These are phyloP conservation scores for Calycopis cecrops DNA, from an alignment of 1,140 invertebrate species.

Conservation along the genomic window DNA sequence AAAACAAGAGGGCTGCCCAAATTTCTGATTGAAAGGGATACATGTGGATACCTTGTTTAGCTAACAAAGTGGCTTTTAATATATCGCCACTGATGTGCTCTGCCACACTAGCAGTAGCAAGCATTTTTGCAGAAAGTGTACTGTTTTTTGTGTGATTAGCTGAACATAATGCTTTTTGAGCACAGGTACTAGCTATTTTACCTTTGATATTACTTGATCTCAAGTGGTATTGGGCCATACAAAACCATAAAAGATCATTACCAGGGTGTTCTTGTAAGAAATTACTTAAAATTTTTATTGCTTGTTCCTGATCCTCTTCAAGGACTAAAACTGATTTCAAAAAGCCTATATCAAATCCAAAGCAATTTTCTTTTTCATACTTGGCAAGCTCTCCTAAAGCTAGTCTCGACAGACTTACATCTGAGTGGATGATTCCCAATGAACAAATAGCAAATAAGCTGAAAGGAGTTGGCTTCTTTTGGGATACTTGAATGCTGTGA, in stretches of 20 bases:
- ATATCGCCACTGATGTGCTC: constrained; percentile 54
- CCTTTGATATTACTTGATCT: constrained; percentile 38
- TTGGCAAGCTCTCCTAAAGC: constrained; percentile 56
- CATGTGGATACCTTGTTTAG: constrained; percentile 55
- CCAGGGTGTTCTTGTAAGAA: constrained; percentile 53
- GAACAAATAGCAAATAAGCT: constrained; percentile 65
- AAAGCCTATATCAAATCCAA: constrained; percentile 61
- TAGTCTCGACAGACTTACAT: constrained; percentile 59
- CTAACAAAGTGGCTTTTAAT: constrained; percentile 40
- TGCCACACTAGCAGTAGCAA: constrained; percentile 57
- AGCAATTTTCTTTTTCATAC: constrained; percentile 55
- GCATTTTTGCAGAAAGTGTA: constrained; percentile 46
- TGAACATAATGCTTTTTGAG: constrained; percentile 50
- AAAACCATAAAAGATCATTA: constrained; percentile 55
- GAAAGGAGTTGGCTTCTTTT: constrained; percentile 56
- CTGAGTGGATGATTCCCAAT: constrained; percentile 58
- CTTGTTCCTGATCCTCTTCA: constrained; percentile 44
- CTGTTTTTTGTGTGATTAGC: constrained; percentile 30
- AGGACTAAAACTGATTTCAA: constrained; percentile 55
- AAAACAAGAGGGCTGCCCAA: constrained; percentile 56
- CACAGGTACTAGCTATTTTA: constrained; percentile 52
- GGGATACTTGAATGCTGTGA: constrained; percentile 74
- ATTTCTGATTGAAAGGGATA: constrained; percentile 56
- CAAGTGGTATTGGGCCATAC: constrained; percentile 60
- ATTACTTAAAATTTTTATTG: constrained; percentile 52